Conservation (phyloP, 2,888 invertebrate genomes). For the Synanthedon myopaeformis region DNA sequence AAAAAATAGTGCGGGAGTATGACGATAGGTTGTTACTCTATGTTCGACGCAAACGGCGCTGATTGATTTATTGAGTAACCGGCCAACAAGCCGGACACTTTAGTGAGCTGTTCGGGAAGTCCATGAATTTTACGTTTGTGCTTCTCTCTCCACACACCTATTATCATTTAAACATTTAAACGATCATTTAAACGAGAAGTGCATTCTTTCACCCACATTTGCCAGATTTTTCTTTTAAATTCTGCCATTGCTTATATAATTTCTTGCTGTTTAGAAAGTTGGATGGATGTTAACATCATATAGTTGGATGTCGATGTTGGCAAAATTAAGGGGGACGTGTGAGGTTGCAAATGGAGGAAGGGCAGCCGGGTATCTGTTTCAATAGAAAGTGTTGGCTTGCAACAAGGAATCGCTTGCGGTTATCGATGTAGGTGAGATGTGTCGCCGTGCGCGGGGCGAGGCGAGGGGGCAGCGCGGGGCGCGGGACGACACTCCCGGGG, state of each 20-base stretch:
- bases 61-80: conserved; percentile 34
- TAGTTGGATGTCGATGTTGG: no score
- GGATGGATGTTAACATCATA: background rate
- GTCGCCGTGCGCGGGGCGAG: conserved; percentile 30
- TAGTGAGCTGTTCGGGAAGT: conserved; percentile 14
- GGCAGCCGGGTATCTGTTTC: conserved; percentile 46
- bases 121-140: no score
- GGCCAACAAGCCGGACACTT: background rate
- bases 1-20: conserved; percentile 35
- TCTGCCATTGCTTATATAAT: no score
- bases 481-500: conserved; percentile 21
- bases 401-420: conserved; percentile 68
- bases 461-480: conserved; percentile 18
- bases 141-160: no score
- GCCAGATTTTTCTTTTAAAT: no score
- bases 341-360: conserved; percentile 18
- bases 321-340: no score
- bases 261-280: no score
- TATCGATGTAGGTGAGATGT: conserved; percentile 65
- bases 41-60: conserved; percentile 17
- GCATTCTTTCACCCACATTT: no score
- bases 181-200: no score
- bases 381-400: conserved; percentile 64
- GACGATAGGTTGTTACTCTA: conserved; percentile 30
- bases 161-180: no score